Conservation (phyloP, 2,888 invertebrate species). For the Muschampia plurimacula region DNA sequence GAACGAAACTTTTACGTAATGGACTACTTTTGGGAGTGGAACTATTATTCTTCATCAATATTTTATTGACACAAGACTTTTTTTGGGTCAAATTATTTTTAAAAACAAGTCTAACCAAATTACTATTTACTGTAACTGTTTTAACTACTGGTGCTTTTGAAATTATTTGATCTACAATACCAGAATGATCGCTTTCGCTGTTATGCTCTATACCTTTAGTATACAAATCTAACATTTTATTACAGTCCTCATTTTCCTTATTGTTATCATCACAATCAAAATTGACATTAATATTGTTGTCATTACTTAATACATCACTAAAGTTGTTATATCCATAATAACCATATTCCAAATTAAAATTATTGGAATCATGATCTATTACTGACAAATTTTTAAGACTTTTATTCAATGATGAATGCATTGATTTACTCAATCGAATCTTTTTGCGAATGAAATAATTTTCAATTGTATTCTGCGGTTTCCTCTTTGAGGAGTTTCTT, state of each 20-base stretch:
- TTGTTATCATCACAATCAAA: neutral
- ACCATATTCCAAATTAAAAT: conserved; percentile 5
- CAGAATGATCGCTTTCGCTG: conserved; percentile 66
- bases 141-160: conserved; percentile 58
- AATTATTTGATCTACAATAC: conserved; percentile 73
- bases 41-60: conserved; percentile 63
- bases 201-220: conserved; percentile 55
- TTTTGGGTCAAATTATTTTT: conserved; percentile 45
- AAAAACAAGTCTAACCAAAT: conserved; percentile 70
- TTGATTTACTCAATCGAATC: conserved; percentile 57
- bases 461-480: conserved; percentile 70
- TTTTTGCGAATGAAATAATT: conserved; percentile 68
- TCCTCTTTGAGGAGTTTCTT: conserved; percentile 58
- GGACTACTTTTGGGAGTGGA: conserved; percentile 75
- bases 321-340: neutral
- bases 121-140: conserved; percentile 67
- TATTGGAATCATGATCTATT: conserved; percentile 36
- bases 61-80: conserved; percentile 24
- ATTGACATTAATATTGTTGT: neutral
- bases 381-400: conserved; percentile 60
- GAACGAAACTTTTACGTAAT: conserved; percentile 47
- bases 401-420: conserved; percentile 47
- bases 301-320: conserved; percentile 34
- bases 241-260: conserved; percentile 52
- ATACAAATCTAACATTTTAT: conserved; percentile 60